Conservation (phyloP, 2,888 invertebrate species). For the Temnothorax ravouxi region DNA sequence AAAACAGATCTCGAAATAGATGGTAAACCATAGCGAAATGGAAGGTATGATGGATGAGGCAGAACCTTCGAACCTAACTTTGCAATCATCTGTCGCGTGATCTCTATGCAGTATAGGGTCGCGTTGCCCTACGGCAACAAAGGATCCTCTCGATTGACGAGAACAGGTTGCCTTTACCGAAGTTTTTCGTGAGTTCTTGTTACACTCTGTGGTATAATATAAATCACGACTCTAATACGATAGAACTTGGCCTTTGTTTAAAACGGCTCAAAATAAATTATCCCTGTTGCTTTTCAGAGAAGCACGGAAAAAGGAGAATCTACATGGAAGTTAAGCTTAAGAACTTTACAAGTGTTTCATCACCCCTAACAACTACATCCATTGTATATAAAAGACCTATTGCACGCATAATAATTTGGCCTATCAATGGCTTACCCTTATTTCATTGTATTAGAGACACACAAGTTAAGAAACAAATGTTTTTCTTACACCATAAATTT, state of each 20-base stretch:
- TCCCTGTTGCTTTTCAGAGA: not conserved
- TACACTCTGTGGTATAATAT: constrained; percentile 22
- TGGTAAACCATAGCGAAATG: not conserved
- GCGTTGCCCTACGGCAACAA: constrained; percentile 19
- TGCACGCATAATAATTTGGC: not conserved
- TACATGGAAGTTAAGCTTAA: not conserved
- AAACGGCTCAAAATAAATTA: constrained; percentile 11
- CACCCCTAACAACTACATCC: not conserved
- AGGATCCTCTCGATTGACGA: constrained; percentile 27
- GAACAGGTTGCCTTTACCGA: not conserved
- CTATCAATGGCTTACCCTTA: not conserved
- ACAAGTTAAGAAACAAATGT: not conserved
- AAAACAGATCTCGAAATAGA: not conserved
- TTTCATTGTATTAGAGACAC: not conserved
- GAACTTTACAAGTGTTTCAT: not conserved
- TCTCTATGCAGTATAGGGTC: constrained; percentile 4
- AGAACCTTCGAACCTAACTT: constrained; percentile 12
- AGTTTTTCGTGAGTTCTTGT: constrained; percentile 19
- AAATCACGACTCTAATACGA: constrained; percentile 2
- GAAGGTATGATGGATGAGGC: constrained; percentile 19
- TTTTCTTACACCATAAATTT: constrained; percentile 9
- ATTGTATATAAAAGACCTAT: not conserved
- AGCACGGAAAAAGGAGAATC: not conserved
- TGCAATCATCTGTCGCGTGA: constrained; percentile 33
- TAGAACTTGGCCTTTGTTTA: not conserved